These are phyloP conservation scores for Eilema caniola DNA, from an alignment of 2,888 invertebrate species.

Conservation along the genomic window DNA sequence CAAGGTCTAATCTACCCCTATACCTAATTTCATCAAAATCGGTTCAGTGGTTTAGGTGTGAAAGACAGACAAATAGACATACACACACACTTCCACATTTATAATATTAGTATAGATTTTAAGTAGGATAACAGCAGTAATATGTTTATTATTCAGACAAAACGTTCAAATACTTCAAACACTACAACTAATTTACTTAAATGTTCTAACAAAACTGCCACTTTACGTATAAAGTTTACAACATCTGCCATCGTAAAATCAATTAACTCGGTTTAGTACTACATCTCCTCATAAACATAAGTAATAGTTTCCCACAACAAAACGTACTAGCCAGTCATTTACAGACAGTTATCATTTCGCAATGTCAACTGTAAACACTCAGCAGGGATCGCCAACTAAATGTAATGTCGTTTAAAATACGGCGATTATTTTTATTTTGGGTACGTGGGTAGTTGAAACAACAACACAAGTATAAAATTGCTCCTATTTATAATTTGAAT, in stretches of 20 bases:
- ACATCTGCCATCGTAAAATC: constrained; percentile 7
- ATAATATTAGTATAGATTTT: too few relatives aligned
- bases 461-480: too few relatives aligned
- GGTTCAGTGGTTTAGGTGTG: too few relatives aligned
- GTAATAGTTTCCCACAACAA: constrained; percentile 11
- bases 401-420: constrained; percentile 11
- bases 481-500: too few relatives aligned
- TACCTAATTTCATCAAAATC: too few relatives aligned
- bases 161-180: neutral
- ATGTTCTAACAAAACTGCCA: neutral
- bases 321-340: neutral
- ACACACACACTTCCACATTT: too few relatives aligned
- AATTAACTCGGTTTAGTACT: constrained; percentile 10
- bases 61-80: too few relatives aligned
- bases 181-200: neutral
- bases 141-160: neutral
- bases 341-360: constrained; percentile 7
- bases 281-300: constrained; percentile 11
- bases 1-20: too few relatives aligned
- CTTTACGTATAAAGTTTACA: neutral
- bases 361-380: constrained; percentile 13
- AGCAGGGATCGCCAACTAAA: constrained; percentile 12
- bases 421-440: constrained; percentile 14
- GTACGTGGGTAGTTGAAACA: too few relatives aligned
- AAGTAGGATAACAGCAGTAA: neutral